phyloP scores from a whole-genome alignment of 2,797 vertebrate species.

The Megaceryle alcyon region DNA sequence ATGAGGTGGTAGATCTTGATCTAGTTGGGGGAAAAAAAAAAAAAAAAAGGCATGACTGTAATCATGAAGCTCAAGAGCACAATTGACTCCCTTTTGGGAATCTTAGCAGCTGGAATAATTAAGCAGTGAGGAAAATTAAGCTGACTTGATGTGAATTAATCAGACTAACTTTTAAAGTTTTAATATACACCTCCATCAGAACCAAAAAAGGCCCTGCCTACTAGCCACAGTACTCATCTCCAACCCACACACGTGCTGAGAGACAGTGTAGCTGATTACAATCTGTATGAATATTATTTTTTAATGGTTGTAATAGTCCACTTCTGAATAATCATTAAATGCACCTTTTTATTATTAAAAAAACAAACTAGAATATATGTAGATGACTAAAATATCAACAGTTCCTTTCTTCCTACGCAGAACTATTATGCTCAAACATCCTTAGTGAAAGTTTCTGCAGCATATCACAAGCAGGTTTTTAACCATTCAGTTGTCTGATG shows the following conservation, averaged over 20 bases:
- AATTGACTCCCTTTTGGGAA: not conserved
- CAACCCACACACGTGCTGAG: conserved; percentile 28
- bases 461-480: conserved; percentile 48
- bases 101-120: conserved; percentile 36
- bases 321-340: conserved; percentile 76
- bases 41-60: not conserved
- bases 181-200: conserved; percentile 40
- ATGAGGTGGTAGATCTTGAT: not conserved
- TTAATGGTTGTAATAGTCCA: conserved; percentile 68
- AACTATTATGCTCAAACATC: conserved; percentile 73
- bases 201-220: conserved; percentile 51
- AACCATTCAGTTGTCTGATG: conserved; percentile 44
- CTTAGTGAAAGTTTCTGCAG: conserved; percentile 54
- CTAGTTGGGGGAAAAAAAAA: not conserved
- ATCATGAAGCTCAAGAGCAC: not conserved
- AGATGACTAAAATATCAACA: conserved; percentile 80
- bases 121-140: conserved; percentile 20
- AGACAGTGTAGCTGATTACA: conserved; percentile 50
- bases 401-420: conserved; percentile 73
- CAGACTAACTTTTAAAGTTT: conserved; percentile 53
- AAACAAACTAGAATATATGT: conserved; percentile 58
- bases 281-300: conserved; percentile 60
- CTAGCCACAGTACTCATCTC: conserved; percentile 27
- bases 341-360: conserved; percentile 52
- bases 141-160: conserved; percentile 48